Base-by-base conservation (phyloP, 1,140 invertebrate genomes). In the Doryteuthis pealeii region DNA sequence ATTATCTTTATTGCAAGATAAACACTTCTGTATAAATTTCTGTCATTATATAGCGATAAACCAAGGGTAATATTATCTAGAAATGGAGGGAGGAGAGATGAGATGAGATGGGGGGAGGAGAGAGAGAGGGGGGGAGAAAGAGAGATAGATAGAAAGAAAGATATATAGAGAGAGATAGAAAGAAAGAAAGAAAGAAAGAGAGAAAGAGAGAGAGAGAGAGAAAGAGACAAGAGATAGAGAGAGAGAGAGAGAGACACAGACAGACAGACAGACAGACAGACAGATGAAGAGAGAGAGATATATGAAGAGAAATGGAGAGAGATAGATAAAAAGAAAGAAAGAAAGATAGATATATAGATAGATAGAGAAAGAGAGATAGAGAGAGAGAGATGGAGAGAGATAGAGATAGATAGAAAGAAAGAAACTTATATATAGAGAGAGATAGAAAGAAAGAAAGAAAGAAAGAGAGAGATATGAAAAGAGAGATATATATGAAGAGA, bases 321-420 rank as follows among this genome's bases (percentile, higher is more conserved):
- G 70, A 62, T 65, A 32, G 71, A 33, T 31, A 70, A 66, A 32
- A 65, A 69, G 22, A 8, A 26, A 28, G 32, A 28, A 66, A 26
- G 69, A 35, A 73, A 58, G 74, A 66, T 74, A n/a, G n/a, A n/a
- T n/a, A n/a, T n/a, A n/a, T n/a, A n/a, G n/a, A n/a, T n/a, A n/a
- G n/a, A n/a, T n/a, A n/a, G n/a, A n/a, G n/a, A n/a, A n/a, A n/a
- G n/a, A n/a, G 77, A 70, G 72, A 31, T 30, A 74, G 71, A 70
- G 67, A 71, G 75, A 74, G 76, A 77, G 70, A 49, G 72, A 74
- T 66, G 32, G 35, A 62, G 76, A 71, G 26, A 30, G 28, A n/a
- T 22, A 68, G 72, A 49, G 58, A 54, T 22, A 75, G 62, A 76
- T n/a, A 43, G 28, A 67, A 32, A 45, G 35, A 15, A 49, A 32